phyloP scores from a whole-genome alignment of 2,113 vertebrate species.

The Perca flavescens region DNA sequence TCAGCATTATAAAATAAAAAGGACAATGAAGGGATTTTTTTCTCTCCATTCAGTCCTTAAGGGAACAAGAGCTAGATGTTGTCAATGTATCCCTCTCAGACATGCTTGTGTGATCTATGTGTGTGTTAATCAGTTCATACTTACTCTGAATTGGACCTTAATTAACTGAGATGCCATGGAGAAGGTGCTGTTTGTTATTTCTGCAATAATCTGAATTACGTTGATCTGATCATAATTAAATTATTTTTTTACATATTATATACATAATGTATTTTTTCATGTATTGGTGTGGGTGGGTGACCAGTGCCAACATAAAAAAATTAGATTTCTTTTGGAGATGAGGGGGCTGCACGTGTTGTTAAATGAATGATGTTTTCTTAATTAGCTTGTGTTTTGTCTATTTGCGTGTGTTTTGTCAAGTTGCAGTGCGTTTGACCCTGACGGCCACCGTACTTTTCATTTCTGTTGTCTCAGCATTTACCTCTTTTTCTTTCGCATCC shows the following conservation, averaged over 20 bases:
- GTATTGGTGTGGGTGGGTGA: not conserved
- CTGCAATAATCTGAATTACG: not conserved
- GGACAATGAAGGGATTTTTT: not conserved
- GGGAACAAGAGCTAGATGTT: not conserved
- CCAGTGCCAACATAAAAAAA: not conserved
- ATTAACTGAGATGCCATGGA: not conserved
- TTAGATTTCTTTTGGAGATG: not conserved
- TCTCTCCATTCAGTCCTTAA: not conserved
- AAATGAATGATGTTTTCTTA: too few relatives aligned
- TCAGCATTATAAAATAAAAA: not conserved
- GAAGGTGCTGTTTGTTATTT: not conserved
- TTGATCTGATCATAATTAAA: not conserved
- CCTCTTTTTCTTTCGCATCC: not conserved
- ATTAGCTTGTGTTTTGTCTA: too few relatives aligned
- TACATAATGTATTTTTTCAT: too few relatives aligned
- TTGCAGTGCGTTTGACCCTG: too few relatives aligned
- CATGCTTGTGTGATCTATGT: not conserved
- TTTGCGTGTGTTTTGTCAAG: too few relatives aligned
- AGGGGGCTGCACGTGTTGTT: too few relatives aligned
- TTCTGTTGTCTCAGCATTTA: constrained; percentile 17
- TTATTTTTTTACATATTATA: not conserved
- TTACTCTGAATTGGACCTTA: not conserved
- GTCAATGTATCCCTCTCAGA: not conserved
- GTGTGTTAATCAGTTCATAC: not conserved
- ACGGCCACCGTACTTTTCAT: not conserved